Evolutionary conservation across 2,888 invertebrate genomes (phyloP).

Genomic region (Nebria salina): DNA sequence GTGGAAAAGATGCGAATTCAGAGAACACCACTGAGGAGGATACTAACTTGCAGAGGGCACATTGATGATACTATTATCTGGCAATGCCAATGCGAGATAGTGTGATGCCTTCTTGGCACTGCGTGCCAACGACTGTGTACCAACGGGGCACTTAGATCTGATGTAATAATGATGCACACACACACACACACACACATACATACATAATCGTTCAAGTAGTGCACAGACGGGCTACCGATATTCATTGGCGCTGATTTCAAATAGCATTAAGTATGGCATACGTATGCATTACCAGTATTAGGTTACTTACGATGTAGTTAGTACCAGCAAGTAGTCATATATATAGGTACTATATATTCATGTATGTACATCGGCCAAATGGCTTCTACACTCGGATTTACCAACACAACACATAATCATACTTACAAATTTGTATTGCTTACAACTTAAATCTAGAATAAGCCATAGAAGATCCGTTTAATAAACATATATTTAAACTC

Average conservation of each 20-base stretch:
- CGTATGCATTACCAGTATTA: constrained; percentile 24
- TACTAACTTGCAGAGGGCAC: too few species aligned
- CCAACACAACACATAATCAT: too few species aligned
- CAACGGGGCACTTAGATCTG: constrained; percentile 34
- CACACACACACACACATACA: too few species aligned
- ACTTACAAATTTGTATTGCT: too few species aligned
- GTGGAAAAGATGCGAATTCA: too few species aligned
- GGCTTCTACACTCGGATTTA: background rate
- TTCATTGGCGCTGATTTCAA: constrained; percentile 25
- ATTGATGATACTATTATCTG: background rate
- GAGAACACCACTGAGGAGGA: too few species aligned
- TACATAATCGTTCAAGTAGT: background rate
- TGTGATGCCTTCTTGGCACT: constrained; percentile 11
- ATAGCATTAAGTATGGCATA: constrained; percentile 10
- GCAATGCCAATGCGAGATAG: constrained; percentile 14
- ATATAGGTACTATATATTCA: background rate
- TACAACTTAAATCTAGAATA: too few species aligned
- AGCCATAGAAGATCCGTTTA: too few species aligned
- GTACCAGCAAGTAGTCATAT: constrained; percentile 17
- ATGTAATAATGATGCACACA: constrained; percentile 31
- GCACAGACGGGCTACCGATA: constrained; percentile 4
- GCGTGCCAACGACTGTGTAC: constrained; percentile 4
- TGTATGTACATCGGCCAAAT: background rate
- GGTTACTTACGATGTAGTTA: constrained; percentile 20
- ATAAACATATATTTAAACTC: too few species aligned